Evolutionary conservation across 2,888 invertebrate genomes (phyloP).

Genomic region (Hipparchia sbordonii): DNA sequence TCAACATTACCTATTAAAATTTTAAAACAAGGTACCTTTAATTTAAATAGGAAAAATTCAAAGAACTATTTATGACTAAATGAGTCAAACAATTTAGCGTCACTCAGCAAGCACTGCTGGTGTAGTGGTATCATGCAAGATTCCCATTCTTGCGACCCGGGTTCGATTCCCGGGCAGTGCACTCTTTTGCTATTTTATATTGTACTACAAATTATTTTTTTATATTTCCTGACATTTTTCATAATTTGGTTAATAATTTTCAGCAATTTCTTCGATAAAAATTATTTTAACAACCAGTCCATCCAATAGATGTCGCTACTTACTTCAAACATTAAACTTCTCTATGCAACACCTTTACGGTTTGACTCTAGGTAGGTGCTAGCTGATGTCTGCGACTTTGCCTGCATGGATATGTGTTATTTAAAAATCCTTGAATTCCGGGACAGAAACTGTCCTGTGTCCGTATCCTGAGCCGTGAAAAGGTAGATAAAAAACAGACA

Average conservation of each 20-base stretch:
- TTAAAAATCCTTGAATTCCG: too few relatives aligned
- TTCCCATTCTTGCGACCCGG: slow-evolving; percentile 99
- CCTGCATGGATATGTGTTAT: too few relatives aligned
- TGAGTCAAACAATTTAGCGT: neutral
- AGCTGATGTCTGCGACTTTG: too few relatives aligned
- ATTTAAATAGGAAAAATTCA: neutral
- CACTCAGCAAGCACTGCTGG: slow-evolving; percentile 89
- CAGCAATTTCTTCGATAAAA: neutral
- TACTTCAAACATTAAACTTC: neutral
- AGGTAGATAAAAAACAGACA: too few relatives aligned
- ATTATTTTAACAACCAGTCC: neutral
- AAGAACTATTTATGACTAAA: neutral
- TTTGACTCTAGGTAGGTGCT: too few relatives aligned
- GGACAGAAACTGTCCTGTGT: too few relatives aligned
- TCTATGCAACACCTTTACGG: neutral
- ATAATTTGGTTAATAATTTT: neutral
- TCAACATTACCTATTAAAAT: too few relatives aligned
- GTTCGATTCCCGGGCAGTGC: slow-evolving; percentile 98
- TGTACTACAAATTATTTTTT: neutral
- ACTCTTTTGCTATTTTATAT: slow-evolving; percentile 47
- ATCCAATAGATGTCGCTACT: slow-evolving; percentile 13
- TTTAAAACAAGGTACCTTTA: too few relatives aligned
- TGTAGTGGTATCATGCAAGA: slow-evolving; percentile 99
- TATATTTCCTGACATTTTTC: neutral
- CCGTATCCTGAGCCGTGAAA: too few relatives aligned